phyloP scores from a whole-genome alignment of 1,140 invertebrate species.

The Monochamus saltuarius region DNA sequence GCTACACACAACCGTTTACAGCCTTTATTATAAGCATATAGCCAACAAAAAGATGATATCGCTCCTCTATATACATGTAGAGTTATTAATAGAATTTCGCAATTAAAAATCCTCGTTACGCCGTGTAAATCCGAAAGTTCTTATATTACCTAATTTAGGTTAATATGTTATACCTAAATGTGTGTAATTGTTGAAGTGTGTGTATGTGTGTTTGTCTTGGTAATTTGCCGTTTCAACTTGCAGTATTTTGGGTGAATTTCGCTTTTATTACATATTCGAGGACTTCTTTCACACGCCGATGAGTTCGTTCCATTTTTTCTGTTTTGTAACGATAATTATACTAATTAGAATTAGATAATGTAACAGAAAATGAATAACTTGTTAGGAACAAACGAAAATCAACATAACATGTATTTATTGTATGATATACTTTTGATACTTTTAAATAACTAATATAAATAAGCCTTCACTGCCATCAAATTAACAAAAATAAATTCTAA shows the following conservation, averaged over 20 bases:
- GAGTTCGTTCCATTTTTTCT: too few species aligned
- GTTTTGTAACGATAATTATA: too few species aligned
- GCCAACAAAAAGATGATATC: too few species aligned
- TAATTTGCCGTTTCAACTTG: slow-evolving; percentile 11
- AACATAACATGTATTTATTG: background rate
- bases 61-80: background rate
- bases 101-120: slow-evolving; percentile 25
- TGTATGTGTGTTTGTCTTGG: slow-evolving; percentile 4
- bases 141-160: slow-evolving; percentile 19
- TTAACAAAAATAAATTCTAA: too few species aligned
- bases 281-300: too few species aligned
- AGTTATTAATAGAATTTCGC: slow-evolving; percentile 22
- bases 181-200: slow-evolving; percentile 6
- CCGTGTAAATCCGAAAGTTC: slow-evolving; percentile 18
- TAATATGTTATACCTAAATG: slow-evolving; percentile 10
- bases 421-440: too few species aligned
- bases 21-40: too few species aligned
- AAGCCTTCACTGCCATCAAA: too few species aligned
- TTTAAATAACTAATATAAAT: too few species aligned
- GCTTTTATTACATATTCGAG: background rate
- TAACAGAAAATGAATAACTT: too few species aligned
- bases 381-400: slow-evolving; percentile 9
- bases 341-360: too few species aligned
- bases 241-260: background rate
- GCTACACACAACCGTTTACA: too few species aligned